Evolutionary conservation across 2,113 vertebrate genomes (phyloP).

Genomic region (Anoplopoma fimbria): DNA sequence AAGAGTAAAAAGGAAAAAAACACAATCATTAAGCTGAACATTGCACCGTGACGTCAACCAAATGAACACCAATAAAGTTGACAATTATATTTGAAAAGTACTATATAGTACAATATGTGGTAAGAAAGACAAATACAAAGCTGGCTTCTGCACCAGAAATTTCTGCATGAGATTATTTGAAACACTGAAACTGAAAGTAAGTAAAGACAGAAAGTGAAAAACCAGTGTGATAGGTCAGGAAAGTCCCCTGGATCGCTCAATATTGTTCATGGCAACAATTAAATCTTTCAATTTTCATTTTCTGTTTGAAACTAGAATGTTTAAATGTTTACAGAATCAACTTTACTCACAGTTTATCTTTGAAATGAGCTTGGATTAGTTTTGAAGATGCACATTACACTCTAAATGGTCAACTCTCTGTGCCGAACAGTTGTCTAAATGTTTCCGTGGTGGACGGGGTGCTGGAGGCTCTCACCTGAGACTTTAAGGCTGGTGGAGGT

Average conservation of each 20-base stretch:
- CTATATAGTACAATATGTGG: background rate
- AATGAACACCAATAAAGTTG: background rate
- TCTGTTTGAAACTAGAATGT: background rate
- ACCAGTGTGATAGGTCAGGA: background rate
- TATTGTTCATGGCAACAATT: background rate
- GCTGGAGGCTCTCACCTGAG: slow-evolving; percentile 65
- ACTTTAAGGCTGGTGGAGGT: background rate
- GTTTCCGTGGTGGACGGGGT: background rate
- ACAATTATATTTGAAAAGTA: background rate
- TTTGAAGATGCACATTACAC: background rate
- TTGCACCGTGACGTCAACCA: background rate
- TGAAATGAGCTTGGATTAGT: background rate
- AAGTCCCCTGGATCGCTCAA: background rate
- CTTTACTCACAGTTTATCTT: background rate
- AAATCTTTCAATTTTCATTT: background rate
- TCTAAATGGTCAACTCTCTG: background rate
- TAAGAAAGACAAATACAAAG: background rate
- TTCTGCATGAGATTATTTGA: background rate
- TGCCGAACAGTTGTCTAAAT: background rate
- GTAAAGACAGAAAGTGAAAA: background rate
- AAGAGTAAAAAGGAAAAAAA: slow-evolving; percentile 3
- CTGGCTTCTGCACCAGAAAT: too few relatives aligned
- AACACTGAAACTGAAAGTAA: slow-evolving; percentile 43
- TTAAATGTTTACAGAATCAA: background rate
- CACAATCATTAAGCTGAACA: background rate